These are phyloP conservation scores for Pycnomerus fuliginosus DNA, from an alignment of 2,888 invertebrate species.

Conservation along the genomic window DNA sequence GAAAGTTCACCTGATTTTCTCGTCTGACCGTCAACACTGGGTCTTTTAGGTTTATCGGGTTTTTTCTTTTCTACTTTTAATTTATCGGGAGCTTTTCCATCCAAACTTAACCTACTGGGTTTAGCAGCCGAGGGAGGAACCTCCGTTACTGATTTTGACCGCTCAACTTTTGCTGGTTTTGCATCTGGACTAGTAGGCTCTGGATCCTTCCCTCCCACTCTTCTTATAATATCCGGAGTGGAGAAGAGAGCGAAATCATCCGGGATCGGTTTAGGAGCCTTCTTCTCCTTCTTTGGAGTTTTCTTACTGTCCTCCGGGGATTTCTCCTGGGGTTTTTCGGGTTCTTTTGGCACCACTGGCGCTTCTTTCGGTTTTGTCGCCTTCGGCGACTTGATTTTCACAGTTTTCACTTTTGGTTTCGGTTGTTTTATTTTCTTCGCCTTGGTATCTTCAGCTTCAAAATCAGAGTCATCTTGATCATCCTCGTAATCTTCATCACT, in stretches of 20 bases:
- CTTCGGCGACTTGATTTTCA: constrained; percentile 29
- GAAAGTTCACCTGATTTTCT: constrained; percentile 2
- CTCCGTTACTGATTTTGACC: constrained; percentile 41
- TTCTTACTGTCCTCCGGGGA: constrained; percentile 27
- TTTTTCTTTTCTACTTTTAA: constrained; percentile 11
- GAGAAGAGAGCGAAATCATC: constrained; percentile 74
- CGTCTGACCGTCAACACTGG: background rate
- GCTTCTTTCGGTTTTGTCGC: constrained; percentile 36
- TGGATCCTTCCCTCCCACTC: constrained; percentile 55
- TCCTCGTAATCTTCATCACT: constrained; percentile 58
- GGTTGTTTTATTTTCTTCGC: constrained; percentile 34
- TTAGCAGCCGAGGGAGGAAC: constrained; percentile 30
- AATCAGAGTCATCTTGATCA: constrained; percentile 58
- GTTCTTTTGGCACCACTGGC: constrained; percentile 8
- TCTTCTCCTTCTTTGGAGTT: constrained; percentile 51
- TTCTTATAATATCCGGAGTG: constrained; percentile 74
- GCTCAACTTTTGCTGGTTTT: constrained; percentile 48
- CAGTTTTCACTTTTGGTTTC: constrained; percentile 22
- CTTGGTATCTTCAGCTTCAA: constrained; percentile 42
- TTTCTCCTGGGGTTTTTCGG: constrained; percentile 33
- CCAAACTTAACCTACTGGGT: constrained; percentile 38
- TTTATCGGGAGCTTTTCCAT: constrained; percentile 35
- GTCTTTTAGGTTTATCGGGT: background rate
- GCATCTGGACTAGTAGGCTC: constrained; percentile 28
- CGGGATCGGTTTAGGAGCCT: constrained; percentile 54